A percentile compares a stretch with the other conserved stretches of the same genome.
Conservation (phyloP, 2,113 vertebrate species). For the Tupaia tana region DNA sequence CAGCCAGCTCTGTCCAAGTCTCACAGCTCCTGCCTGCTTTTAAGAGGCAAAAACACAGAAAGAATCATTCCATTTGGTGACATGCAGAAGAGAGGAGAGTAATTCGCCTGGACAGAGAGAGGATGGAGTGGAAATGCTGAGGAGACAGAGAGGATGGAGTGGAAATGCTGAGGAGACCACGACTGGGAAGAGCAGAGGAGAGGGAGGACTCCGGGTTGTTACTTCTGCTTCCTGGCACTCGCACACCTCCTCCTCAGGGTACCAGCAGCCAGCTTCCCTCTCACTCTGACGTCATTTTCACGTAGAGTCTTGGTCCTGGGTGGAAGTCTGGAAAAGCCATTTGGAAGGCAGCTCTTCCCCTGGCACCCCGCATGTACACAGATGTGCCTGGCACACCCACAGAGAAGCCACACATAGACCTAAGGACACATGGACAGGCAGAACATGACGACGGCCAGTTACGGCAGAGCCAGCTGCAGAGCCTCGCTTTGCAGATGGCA, state of each 20-base stretch:
- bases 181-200: not conserved
- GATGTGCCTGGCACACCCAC: conserved; percentile 64
- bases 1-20: not conserved
- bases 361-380: not conserved
- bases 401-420: conserved; percentile 65
- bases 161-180: not conserved
- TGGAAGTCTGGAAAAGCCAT: conserved; percentile 55
- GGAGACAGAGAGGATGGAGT: not conserved
- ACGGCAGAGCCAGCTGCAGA: conserved; percentile 1
- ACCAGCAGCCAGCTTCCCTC: conserved; percentile 26
- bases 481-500: conserved; percentile 30
- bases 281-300: conserved; percentile 32
- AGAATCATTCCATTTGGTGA: not conserved
- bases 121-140: too few species aligned
- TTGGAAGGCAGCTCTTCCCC: conserved; percentile 49
- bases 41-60: not conserved
- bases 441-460: not conserved
- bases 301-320: not conserved
- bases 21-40: not conserved
- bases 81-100: not conserved
- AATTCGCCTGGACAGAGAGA: not conserved
- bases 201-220: not conserved
- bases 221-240: not conserved
- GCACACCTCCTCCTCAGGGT: not conserved
- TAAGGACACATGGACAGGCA: conserved; percentile 58